A percentile compares a stretch with the other conserved stretches of the same genome.
Evolutionary conservation across 2,888 invertebrate genomes (phyloP).

Genomic region (Tromatobia lineatoria): DNA sequence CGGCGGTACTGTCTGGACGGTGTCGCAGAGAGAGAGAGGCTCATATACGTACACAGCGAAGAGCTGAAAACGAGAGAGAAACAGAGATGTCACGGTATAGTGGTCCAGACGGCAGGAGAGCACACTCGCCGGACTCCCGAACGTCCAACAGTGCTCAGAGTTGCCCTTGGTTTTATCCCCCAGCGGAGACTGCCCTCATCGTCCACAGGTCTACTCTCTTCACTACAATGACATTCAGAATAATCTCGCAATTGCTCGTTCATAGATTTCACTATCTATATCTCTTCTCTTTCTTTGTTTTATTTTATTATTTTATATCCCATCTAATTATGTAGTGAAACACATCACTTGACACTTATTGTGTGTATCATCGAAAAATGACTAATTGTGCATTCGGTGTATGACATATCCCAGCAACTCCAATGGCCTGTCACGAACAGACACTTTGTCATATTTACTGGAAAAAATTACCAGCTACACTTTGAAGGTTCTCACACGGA

Average conservation of each 20-base stretch:
- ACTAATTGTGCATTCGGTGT: too few species aligned
- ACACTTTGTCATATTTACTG: too few species aligned
- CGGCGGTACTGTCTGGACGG: conserved; percentile 60
- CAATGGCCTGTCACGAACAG: too few species aligned
- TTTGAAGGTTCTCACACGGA: too few species aligned
- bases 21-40: conserved; percentile 38
- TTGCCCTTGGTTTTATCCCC: conserved; percentile 80
- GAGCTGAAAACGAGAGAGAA: conserved; percentile 25
- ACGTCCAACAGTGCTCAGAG: conserved; percentile 52
- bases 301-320: too few species aligned
- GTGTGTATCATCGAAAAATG: too few species aligned
- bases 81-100: conserved; percentile 52
- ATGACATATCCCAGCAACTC: too few species aligned
- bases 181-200: conserved; percentile 64
- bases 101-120: conserved; percentile 71
- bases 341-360: too few species aligned
- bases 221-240: background rate
- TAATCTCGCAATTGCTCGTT: background rate
- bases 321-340: too few species aligned
- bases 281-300: too few species aligned
- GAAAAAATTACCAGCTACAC: too few species aligned
- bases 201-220: background rate
- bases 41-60: conserved; percentile 26
- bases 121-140: conserved; percentile 19
- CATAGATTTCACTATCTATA: background rate